Conservation (phyloP, 2,888 invertebrate species). For the Noctua fimbriata region DNA sequence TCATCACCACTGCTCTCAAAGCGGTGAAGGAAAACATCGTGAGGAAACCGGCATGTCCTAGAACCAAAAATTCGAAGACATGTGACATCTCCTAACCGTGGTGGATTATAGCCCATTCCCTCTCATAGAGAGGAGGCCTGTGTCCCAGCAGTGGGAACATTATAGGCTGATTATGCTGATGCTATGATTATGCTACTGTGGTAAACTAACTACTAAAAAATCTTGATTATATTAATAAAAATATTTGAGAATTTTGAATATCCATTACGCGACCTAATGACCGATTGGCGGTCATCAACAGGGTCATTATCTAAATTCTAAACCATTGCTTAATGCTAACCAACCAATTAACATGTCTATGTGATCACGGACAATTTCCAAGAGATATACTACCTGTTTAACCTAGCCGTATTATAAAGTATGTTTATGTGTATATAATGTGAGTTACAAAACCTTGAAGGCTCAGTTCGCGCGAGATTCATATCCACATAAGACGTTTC, state of each 20-base stretch:
- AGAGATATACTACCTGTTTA: conserved; percentile 56
- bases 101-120: no score
- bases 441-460: conserved; percentile 64
- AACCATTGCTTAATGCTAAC: conserved; percentile 51
- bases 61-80: no score
- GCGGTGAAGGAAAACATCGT: no score
- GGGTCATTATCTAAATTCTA: conserved; percentile 59
- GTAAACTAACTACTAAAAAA: not conserved
- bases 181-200: no score
- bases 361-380: conserved; percentile 12
- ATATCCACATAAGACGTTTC: conserved; percentile 60
- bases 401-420: conserved; percentile 61
- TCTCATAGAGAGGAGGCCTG: no score
- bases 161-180: no score
- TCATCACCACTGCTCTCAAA: no score
- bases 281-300: conserved; percentile 39
- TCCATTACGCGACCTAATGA: conserved; percentile 26
- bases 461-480: conserved; percentile 68
- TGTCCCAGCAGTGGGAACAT: no score
- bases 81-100: no score
- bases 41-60: no score
- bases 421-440: conserved; percentile 50
- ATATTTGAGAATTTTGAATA: conserved; percentile 1
- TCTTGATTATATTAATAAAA: not conserved
- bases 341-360: conserved; percentile 36